Evolutionary conservation across 2,113 vertebrate genomes (phyloP).

Genomic region (Mesitornis unicolor): DNA sequence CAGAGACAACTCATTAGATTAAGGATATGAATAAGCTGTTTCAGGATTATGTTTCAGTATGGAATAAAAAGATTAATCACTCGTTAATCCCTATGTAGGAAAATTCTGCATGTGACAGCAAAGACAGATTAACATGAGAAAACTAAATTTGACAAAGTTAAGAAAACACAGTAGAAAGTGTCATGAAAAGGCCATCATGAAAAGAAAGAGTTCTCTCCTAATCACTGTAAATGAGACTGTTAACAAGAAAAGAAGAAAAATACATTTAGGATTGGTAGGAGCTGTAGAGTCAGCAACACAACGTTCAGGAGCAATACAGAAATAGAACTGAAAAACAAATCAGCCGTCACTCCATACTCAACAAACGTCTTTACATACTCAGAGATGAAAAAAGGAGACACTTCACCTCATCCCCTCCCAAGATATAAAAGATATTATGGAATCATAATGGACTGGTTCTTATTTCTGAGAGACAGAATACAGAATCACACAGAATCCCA

Average conservation of each 20-base stretch:
- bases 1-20: neutral
- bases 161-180: neutral
- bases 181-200: neutral
- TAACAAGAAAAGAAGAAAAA: neutral
- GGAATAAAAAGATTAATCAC: constrained; percentile 1
- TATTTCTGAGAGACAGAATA: accelerated
- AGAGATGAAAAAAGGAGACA: neutral
- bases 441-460: neutral
- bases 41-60: neutral
- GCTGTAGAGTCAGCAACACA: neutral
- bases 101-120: neutral
- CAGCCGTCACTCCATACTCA: neutral
- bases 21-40: neutral
- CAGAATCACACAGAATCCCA: too few species aligned
- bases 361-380: neutral
- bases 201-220: neutral
- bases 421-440: neutral
- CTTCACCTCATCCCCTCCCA: neutral
- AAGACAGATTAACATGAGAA: neutral
- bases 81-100: neutral
- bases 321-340: neutral
- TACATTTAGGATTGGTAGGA: neutral
- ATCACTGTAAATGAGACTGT: neutral
- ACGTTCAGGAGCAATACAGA: neutral
- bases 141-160: neutral